Evolutionary conservation across 2,113 vertebrate species (phyloP).

Genomic region (Boulengeromyrus knoepffleri): DNA sequence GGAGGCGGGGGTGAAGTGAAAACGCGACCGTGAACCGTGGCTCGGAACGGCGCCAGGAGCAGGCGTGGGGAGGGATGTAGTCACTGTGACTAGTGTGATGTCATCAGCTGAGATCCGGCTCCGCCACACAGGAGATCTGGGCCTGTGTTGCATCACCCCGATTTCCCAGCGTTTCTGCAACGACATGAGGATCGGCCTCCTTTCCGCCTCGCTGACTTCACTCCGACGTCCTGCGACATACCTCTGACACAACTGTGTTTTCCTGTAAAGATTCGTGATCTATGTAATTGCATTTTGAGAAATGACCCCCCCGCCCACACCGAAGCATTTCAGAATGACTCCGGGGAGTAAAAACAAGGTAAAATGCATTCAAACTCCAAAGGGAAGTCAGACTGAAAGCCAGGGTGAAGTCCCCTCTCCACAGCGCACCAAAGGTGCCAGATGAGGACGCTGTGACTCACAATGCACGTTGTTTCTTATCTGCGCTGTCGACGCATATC

Average conservation of each 20-base stretch:
- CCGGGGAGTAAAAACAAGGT: not conserved
- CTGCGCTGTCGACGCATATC: not conserved
- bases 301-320: not conserved
- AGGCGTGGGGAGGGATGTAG: not conserved
- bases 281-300: not conserved
- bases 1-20: not conserved
- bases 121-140: not conserved
- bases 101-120: not conserved
- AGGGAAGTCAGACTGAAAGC: not conserved
- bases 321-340: not conserved
- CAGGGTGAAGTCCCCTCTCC: not conserved
- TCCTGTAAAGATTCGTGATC: not conserved
- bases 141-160: slow-evolving; percentile 8
- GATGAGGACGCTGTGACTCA: not conserved
- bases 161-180: slow-evolving; percentile 5
- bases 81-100: not conserved
- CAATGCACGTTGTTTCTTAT: not conserved
- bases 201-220: not conserved
- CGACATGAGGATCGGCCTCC: not conserved
- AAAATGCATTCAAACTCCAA: not conserved
- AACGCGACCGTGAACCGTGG: not conserved
- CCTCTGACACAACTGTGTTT: not conserved
- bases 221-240: not conserved
- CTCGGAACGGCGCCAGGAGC: not conserved
- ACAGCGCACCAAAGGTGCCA: not conserved